Conservation (phyloP, 2,888 invertebrate genomes). For the Aporophyla nigra region DNA sequence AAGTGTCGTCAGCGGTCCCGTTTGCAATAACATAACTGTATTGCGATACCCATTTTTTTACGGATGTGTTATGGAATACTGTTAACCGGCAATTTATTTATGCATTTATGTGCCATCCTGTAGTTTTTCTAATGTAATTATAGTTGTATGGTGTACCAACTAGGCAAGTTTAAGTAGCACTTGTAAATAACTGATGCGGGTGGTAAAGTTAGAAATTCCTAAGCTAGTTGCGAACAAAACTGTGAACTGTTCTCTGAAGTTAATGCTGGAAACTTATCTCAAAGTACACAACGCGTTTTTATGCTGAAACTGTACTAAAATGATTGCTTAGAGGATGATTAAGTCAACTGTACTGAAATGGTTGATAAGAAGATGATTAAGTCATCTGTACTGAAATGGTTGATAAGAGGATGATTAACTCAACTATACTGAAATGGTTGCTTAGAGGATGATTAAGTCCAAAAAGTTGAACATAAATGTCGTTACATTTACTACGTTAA, state of each 20-base stretch:
- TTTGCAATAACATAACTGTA: slow-evolving; percentile 64
- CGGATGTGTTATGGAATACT: slow-evolving; percentile 31
- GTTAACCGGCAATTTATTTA: slow-evolving; percentile 40
- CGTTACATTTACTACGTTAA: too few species aligned
- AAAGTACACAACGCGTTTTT: neutral
- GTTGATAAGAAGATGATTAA: neutral
- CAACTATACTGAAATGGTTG: too few species aligned
- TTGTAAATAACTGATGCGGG: slow-evolving; percentile 19
- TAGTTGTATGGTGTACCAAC: slow-evolving; percentile 20
- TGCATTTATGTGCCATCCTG: slow-evolving; percentile 33
- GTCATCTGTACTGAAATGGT: neutral
- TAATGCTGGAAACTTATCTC: neutral
- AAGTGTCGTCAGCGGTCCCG: slow-evolving; percentile 69
- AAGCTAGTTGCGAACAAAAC: slow-evolving; percentile 35
- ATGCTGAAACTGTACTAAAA: neutral
- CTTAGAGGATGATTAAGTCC: too few species aligned
- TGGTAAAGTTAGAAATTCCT: slow-evolving; percentile 32
- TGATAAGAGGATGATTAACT: neutral
- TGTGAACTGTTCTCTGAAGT: neutral
- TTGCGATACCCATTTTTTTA: slow-evolving; percentile 51
- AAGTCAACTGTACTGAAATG: neutral
- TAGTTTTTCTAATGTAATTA: slow-evolving; percentile 27
- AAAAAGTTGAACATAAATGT: too few species aligned
- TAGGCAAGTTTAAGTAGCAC: slow-evolving; percentile 25
- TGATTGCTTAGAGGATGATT: neutral